Percentiles rank a stretch among this genome's conserved stretches.
Evolutionary conservation across 2,797 vertebrate genomes (phyloP).

Genomic region (Eleutherodactylus coqui): DNA sequence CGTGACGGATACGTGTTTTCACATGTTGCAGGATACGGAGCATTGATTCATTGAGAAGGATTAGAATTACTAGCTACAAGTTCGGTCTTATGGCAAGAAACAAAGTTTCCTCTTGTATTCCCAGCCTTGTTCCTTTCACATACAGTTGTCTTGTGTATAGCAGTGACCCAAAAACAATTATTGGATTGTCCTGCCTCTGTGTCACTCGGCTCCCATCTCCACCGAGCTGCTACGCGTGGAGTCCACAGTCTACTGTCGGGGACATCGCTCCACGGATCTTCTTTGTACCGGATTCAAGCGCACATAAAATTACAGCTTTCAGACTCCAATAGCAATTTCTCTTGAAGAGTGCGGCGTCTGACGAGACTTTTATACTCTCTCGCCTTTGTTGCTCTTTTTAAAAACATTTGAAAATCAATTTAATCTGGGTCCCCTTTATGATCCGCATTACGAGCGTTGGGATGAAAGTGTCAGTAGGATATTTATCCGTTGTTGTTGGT

Average conservation of each 20-base stretch:
- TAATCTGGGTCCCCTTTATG: background rate
- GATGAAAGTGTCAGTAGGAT: background rate
- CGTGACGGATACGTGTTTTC: no score
- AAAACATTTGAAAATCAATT: background rate
- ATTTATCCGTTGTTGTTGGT: background rate
- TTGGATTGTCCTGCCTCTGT: constrained; percentile 30
- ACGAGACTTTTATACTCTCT: background rate
- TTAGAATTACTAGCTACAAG: no score
- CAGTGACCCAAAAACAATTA: constrained; percentile 32
- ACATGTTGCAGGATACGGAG: no score
- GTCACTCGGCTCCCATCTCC: constrained; percentile 10
- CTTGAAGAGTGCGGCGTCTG: no score
- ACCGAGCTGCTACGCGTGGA: background rate
- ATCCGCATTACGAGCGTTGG: no score
- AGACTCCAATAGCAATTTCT: background rate
- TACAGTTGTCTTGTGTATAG: background rate
- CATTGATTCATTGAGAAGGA: no score
- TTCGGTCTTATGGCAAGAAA: no score
- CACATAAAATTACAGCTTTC: background rate
- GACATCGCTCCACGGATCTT: background rate
- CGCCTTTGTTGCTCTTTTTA: background rate
- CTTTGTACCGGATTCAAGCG: background rate
- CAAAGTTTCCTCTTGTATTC: background rate
- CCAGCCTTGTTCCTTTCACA: background rate
- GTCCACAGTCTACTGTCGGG: background rate